A percentile compares a stretch with the other conserved stretches of the same genome.
Conservation (phyloP, 2,797 vertebrate species). For the Oreochromis grahami region DNA sequence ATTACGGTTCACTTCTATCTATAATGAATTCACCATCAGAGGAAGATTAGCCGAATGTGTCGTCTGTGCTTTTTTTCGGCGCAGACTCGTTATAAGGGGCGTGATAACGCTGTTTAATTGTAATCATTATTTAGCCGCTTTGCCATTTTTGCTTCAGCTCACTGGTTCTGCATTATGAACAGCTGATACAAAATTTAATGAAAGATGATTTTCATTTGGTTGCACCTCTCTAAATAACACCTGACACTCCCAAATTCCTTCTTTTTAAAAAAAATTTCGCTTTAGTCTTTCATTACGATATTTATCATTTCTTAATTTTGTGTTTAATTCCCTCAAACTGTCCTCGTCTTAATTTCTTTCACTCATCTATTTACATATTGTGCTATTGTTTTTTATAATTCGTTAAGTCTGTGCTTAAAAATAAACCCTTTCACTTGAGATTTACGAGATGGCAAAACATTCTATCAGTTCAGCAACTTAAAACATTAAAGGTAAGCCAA, state of each 20-base stretch:
- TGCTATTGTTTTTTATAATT: not conserved
- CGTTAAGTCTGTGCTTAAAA: not conserved
- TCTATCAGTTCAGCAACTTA: not conserved
- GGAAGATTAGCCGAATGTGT: constrained; percentile 30
- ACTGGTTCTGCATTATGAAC: not conserved
- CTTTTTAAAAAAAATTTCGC: accelerated
- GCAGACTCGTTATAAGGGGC: constrained; percentile 9
- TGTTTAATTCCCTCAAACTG: not conserved
- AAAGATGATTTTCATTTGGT: constrained; percentile 8
- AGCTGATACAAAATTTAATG: constrained; percentile 30
- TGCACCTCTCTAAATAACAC: not conserved
- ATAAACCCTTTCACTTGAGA: not conserved
- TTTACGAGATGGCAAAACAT: not conserved
- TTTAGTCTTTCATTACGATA: not conserved
- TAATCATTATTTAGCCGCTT: constrained; percentile 35
- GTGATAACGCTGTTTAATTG: constrained; percentile 49
- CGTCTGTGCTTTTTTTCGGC: not conserved
- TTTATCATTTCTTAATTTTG: not conserved
- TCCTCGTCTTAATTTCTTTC: not conserved
- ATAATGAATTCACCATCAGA: constrained; percentile 54
- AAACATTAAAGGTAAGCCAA: not conserved
- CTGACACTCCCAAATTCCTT: not conserved
- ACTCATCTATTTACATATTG: not conserved
- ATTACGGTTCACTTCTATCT: constrained; percentile 50
- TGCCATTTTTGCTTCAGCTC: not conserved